Conservation (phyloP, 2,113 vertebrate species). For the Psettodes erumei region DNA sequence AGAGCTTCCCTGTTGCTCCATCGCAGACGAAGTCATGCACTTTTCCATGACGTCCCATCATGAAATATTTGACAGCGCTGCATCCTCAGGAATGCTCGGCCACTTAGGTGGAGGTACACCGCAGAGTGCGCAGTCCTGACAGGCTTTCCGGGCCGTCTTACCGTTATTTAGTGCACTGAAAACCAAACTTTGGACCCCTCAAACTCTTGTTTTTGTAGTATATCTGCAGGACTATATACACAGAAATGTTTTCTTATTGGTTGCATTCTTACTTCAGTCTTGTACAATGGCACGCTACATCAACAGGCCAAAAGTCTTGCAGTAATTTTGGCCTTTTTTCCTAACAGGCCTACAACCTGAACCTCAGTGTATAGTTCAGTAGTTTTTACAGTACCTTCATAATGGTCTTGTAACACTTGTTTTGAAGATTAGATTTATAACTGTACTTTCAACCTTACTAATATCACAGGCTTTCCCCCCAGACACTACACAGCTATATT, state of each 20-base stretch:
- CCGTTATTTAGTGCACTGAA: slow-evolving; percentile 48
- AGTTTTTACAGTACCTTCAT: background rate
- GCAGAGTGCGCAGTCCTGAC: slow-evolving; percentile 56
- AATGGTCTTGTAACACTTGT: background rate
- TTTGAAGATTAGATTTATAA: background rate
- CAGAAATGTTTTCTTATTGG: background rate
- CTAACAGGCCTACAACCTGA: background rate
- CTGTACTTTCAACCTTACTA: background rate
- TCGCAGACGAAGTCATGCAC: slow-evolving; percentile 68
- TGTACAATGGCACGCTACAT: background rate
- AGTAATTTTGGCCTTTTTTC: background rate
- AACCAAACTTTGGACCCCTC: background rate
- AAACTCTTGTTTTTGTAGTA: background rate
- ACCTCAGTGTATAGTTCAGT: background rate
- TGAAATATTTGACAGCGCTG: slow-evolving; percentile 88
- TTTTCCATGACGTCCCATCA: slow-evolving; percentile 91
- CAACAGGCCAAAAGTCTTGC: background rate
- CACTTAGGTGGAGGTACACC: slow-evolving; percentile 80
- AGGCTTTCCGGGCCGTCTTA: slow-evolving; percentile 61
- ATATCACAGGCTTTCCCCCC: background rate
- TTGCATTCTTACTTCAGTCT: background rate
- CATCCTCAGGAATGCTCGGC: slow-evolving; percentile 86
- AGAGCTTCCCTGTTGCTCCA: slow-evolving; percentile 64
- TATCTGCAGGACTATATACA: background rate
- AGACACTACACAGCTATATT: background rate